Evolutionary conservation across 2,113 vertebrate genomes (phyloP), one percentile per base, ranked within the genome.

Genomic region (Vimba vimba): DNA sequence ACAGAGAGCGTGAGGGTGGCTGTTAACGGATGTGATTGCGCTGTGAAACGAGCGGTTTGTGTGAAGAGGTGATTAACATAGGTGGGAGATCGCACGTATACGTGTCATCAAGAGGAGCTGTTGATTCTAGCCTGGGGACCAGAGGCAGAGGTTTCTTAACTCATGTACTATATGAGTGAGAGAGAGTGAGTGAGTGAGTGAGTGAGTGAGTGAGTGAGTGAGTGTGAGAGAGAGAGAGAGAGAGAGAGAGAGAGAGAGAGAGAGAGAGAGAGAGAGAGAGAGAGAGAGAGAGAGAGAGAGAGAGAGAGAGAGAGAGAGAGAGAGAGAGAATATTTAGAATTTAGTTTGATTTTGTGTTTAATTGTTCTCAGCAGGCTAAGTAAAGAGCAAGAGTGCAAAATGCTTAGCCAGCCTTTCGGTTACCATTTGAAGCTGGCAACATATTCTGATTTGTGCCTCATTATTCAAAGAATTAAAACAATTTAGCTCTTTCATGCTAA

Each of bases 1-100:
- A 83, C 75, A 50, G 82, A 82, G 85, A 79, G 83, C 21, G 59
- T 7, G 88, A 69, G 39, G 45, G 60, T 60, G 85, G 88, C 60
- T 86, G 85, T 82, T 74, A 82, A 86, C 73, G 87, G 89, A 90
- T 87, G 87, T 88, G 87, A 86, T 87, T 85, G 79, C 68, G 15
- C 79, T 83, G 83, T 81, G 80, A 90, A 86, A 80, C 82, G 62
- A 88, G 81, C 27, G 57, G 75, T 74, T 43, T 87, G 85, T 85
- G 87, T 85, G 89, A 86, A 88, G 86, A 88, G 83, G 78, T 90
- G 89, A 90, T 88, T 87, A 90, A 87, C 87, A 86, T 84, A 84
- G 79, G 83, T 90, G 86, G 75, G 85, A 90, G 86, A 90, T 90
- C 87, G 79, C 87, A 90, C 87, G 15, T 88, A 84, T 85, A 90